Base-by-base conservation (phyloP, 30 jellyfish, hydroid and myxozoan genomes). In the Sanderia malayensis region DNA sequence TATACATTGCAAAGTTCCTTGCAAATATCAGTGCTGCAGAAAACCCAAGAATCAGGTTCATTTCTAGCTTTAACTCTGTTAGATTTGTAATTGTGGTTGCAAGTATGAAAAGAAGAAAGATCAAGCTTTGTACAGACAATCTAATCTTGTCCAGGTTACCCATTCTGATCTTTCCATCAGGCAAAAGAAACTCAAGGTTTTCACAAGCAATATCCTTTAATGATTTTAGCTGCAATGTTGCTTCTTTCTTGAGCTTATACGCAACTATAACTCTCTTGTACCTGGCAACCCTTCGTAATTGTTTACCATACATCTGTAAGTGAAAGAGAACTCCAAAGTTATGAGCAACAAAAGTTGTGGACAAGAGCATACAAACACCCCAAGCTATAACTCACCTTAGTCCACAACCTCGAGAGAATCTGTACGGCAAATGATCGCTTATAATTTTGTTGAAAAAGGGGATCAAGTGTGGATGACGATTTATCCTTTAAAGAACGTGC, bases 131-230 rank as follows among this genome's bases (percentile, higher is more conserved):
- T 18, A 65, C 61, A 31, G 60, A 29, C n/a, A 83, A 58, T 26
- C 85, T 84, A 20, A 83, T 52, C 55, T 73, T 83, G 79, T 83
- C 95, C 29, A 72, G 63, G 20, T 29, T 58, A 20, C 75, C 67
- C 84, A 83, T 83, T 46, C 58, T 83, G 17, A 83, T 30, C 73
- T 83, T 83, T 15, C 95, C 95, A 27, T 55, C 88, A 21, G 95
- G 95, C 61, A 83, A 52, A 10, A 83, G 73, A 62, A 83, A 83
- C 41, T 83, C 95, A 10, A 83, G 58, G 58, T 83, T 83, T 83
- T 83, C 95, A 74, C 95, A 83, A 11, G 95, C 88, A 11, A 83
- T 66, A 46, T 83, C 95, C 47, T 83, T 83, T 59, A 83, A 83
- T 30, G 76, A 75, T 65, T 83, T 83, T 32, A 83, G n/a, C n/a